Evolutionary conservation across 2,888 invertebrate species (phyloP).

Genomic region (Camptogramma bilineatum): DNA sequence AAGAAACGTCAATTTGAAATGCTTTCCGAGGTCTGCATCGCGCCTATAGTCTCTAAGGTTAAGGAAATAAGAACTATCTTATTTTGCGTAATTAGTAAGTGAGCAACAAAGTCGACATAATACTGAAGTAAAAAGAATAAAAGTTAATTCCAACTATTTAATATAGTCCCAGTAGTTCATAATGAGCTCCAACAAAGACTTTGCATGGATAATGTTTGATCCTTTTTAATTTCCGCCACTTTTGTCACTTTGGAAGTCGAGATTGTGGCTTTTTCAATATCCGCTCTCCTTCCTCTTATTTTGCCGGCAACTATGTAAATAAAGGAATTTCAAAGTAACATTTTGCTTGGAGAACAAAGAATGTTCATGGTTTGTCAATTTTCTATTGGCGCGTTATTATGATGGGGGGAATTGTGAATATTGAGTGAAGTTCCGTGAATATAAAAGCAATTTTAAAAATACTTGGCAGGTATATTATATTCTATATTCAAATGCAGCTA

Average conservation of each 20-base stretch:
- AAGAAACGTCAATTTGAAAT: too few species aligned
- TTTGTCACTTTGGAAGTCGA: conserved; percentile 49
- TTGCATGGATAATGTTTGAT: conserved; percentile 47
- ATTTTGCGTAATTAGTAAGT: neutral
- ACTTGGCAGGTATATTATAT: neutral
- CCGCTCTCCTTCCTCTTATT: conserved; percentile 41
- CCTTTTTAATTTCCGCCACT: conserved; percentile 57
- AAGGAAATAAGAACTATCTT: neutral
- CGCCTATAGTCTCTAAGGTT: neutral
- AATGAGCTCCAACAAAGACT: conserved; percentile 51
- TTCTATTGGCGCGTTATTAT: neutral
- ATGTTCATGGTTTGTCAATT: conserved; percentile 9
- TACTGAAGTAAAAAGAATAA: neutral
- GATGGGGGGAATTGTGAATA: neutral
- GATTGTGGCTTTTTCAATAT: conserved; percentile 50
- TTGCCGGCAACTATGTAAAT: conserved; percentile 45
- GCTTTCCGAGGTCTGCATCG: too few species aligned
- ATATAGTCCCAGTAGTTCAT: conserved; percentile 42
- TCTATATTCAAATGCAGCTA: neutral
- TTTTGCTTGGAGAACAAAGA: conserved; percentile 16
- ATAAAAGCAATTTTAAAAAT: neutral
- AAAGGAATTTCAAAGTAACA: conserved; percentile 25
- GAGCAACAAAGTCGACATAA: neutral
- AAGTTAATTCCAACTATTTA: conserved; percentile 19
- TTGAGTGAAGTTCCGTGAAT: neutral